Conservation (phyloP, 2,888 invertebrate genomes). For the Lottia gigantea region DNA sequence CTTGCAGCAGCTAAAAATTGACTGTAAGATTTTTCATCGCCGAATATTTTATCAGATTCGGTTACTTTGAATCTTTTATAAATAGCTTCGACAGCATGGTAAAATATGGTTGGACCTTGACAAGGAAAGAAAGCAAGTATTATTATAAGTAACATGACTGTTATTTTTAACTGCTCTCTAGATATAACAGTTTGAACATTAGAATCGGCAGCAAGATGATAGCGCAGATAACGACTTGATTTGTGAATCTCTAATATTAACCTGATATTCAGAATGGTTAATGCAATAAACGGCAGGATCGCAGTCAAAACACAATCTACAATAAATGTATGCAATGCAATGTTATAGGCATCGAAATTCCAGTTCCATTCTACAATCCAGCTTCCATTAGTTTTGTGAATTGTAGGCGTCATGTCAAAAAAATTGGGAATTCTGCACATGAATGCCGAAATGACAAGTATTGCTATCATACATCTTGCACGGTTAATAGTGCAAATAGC, state of each 20-base stretch:
- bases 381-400: not conserved
- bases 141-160: constrained; percentile 63
- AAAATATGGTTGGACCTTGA: constrained; percentile 60
- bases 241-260: constrained; percentile 62
- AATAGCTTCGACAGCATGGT: constrained; percentile 31
- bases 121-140: constrained; percentile 64
- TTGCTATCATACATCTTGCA: constrained; percentile 53
- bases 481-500: constrained; percentile 54
- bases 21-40: constrained; percentile 4
- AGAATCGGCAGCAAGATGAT: constrained; percentile 47
- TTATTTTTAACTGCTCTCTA: constrained; percentile 62
- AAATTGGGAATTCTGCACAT: constrained; percentile 53
- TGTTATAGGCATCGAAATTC: constrained; percentile 1
- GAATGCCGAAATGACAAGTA: constrained; percentile 46
- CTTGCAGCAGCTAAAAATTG: constrained; percentile 19
- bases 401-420: constrained; percentile 37
- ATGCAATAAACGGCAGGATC: constrained; percentile 56
- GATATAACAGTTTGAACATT: constrained; percentile 51
- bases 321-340: constrained; percentile 41
- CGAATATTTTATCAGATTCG: constrained; percentile 19
- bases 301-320: constrained; percentile 50
- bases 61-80: constrained; percentile 15
- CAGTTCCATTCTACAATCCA: constrained; percentile 1
- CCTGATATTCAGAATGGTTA: constrained; percentile 56
- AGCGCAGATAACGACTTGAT: constrained; percentile 60